Evolutionary conservation across 2,113 vertebrate species (phyloP), one percentile per base, ranked within the genome.

Genomic region (Nerophis lumbriciformis): DNA sequence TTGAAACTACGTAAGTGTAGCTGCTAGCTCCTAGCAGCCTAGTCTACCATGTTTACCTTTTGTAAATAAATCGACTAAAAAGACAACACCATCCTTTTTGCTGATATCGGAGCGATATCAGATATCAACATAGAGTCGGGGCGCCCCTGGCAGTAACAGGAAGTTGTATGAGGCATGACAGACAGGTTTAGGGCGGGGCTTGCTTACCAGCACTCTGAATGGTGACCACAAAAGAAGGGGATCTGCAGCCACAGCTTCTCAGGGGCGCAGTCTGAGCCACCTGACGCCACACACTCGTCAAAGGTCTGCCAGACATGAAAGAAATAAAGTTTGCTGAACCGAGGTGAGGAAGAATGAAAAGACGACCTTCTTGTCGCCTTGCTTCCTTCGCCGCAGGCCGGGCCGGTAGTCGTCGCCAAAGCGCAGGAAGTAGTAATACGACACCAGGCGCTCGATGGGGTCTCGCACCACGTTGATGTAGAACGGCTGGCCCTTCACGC

Each of bases 231-330:
- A 90, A 98, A 98, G 88, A 98, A 98, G 0, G 95, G 97, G 84
- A 99, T 97, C 86, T 99, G 97, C 74, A 99, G 93, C 97, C 97
- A 99, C 79, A 98, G 95, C 76, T 98, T 98, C 88, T 99, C 96
- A 0, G 96, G 93, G 79, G 96, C 94, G 59, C 97, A 99, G 87
- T 99, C 97, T 6, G 95, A 93, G 59, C 96, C 95, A n/a, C 93
- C 94, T 54, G 94, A 93, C 16, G 94, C 92, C 70, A 99, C 96
- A 65, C 96, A 98, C 86, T 99, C 96, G 77, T 99, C 97, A 78
- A 99, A 99, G 6, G 96, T 98, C 97, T 98, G 76, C 39, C 69
- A 82, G 39, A 85, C 52, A 11, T 11, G 38, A 7, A 59, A 72
- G 73, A 11, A 67, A 7, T 42, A 16, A 42, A 9, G 21, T 16